phyloP scores from a whole-genome alignment of 2,113 vertebrate genomes.

The Halcyon malimbica region DNA sequence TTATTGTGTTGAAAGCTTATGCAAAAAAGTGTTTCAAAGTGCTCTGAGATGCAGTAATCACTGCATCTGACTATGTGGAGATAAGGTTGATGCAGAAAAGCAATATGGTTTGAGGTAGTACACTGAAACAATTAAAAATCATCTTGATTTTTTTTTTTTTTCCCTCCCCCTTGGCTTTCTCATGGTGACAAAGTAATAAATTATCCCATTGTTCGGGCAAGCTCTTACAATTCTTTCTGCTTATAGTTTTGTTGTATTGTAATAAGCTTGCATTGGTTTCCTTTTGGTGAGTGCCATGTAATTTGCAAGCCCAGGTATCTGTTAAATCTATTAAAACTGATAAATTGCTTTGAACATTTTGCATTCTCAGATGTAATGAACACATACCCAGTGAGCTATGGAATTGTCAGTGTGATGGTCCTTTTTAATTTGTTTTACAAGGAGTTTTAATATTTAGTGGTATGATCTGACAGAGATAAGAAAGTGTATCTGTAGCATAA shows the following conservation, averaged over 20 bases:
- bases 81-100: neutral
- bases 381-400: neutral
- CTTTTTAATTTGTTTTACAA: slow-evolving; percentile 32
- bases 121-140: neutral
- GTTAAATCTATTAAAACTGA: neutral
- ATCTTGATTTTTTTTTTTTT: neutral
- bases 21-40: neutral
- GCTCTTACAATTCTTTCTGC: neutral
- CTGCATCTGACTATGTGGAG: neutral
- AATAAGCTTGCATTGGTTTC: neutral
- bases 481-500: neutral
- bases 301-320: neutral
- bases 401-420: neutral
- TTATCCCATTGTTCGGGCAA: neutral
- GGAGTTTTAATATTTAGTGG: neutral
- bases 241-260: neutral
- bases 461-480: neutral
- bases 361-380: neutral
- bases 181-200: neutral
- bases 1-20: neutral
- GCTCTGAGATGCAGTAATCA: neutral
- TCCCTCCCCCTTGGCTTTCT: neutral
- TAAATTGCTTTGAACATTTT: neutral
- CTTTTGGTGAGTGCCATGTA: neutral
- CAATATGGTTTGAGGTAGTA: neutral